Evolutionary conservation across 1,140 invertebrate species (phyloP).

Genomic region (Colletes latitarsis): DNA sequence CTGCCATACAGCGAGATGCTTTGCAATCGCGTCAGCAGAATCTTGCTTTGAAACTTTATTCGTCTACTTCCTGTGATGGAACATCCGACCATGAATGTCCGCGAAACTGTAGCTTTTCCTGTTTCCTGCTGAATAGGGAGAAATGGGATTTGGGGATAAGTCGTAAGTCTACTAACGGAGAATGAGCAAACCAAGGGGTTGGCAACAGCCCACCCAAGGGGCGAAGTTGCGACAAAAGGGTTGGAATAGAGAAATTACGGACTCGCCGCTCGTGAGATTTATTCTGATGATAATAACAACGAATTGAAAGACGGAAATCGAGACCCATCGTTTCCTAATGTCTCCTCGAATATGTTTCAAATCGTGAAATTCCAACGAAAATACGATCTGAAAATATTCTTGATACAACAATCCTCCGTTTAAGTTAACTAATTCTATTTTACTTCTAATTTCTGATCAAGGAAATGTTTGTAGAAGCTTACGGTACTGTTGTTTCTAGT

Average conservation of each 20-base stretch:
- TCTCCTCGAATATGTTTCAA: no score
- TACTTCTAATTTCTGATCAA: no score
- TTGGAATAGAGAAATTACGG: slow-evolving; percentile 46
- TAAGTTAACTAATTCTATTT: no score
- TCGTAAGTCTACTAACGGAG: slow-evolving; percentile 58
- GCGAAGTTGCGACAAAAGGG: slow-evolving; percentile 42
- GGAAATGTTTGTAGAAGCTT: no score
- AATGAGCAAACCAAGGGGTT: slow-evolving; percentile 43
- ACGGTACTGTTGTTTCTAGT: no score
- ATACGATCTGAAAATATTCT: no score
- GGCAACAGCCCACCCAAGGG: slow-evolving; percentile 1
- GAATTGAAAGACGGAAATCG: slow-evolving; percentile 14
- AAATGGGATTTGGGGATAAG: slow-evolving; percentile 61
- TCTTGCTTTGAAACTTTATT: slow-evolving; percentile 41
- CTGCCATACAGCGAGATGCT: neutral
- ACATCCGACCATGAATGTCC: slow-evolving; percentile 42
- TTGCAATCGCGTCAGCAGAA: slow-evolving; percentile 19
- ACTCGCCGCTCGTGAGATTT: slow-evolving; percentile 24
- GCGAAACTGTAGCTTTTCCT: slow-evolving; percentile 50
- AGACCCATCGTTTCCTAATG: neutral
- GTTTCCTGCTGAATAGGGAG: slow-evolving; percentile 54
- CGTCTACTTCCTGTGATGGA: slow-evolving; percentile 29
- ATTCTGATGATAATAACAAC: slow-evolving; percentile 33
- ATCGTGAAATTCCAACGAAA: no score
- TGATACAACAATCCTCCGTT: no score